Percentiles rank a stretch among this genome's conserved stretches.
These are phyloP conservation scores for Neuroterus valhalla DNA, from an alignment of 1,140 invertebrate genomes.

Conservation along the genomic window DNA sequence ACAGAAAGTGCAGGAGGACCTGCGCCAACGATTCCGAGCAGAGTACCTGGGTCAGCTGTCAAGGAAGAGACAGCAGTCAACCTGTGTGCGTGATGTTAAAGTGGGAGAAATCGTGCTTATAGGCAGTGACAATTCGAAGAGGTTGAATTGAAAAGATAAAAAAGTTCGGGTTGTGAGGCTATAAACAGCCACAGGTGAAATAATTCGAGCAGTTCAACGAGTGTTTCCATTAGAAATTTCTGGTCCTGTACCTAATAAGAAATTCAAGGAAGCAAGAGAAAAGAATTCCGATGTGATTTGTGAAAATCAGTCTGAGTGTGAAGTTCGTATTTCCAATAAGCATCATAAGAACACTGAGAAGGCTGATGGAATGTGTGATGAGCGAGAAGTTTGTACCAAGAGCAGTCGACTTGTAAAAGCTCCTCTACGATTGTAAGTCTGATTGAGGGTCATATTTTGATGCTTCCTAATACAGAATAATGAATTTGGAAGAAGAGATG, in stretches of 20 bases:
- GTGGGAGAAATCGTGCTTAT: slow-evolving; percentile 21
- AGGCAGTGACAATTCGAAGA: background rate
- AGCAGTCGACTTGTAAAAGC: too few relatives aligned
- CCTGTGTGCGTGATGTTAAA: background rate
- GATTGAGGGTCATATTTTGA: too few relatives aligned
- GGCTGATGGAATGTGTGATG: too few relatives aligned
- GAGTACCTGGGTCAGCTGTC: slow-evolving; percentile 52
- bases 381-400: too few relatives aligned
- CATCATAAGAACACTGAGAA: too few relatives aligned
- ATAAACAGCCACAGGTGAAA: slow-evolving; percentile 10
- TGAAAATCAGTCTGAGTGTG: too few relatives aligned
- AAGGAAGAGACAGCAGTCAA: background rate
- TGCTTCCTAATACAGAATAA: too few relatives aligned
- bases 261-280: background rate
- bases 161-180: slow-evolving; percentile 22
- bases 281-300: background rate
- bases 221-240: slow-evolving; percentile 16
- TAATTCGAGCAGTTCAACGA: slow-evolving; percentile 19
- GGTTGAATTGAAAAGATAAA: slow-evolving; percentile 22
- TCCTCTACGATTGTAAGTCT: too few relatives aligned
- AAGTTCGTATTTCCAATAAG: too few relatives aligned
- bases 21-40: slow-evolving; percentile 44
- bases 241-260: background rate
- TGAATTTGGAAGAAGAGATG: too few relatives aligned
- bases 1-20: slow-evolving; percentile 37